Evolutionary conservation across 2,888 invertebrate species (phyloP).

Genomic region (Drosophila neotestacea): DNA sequence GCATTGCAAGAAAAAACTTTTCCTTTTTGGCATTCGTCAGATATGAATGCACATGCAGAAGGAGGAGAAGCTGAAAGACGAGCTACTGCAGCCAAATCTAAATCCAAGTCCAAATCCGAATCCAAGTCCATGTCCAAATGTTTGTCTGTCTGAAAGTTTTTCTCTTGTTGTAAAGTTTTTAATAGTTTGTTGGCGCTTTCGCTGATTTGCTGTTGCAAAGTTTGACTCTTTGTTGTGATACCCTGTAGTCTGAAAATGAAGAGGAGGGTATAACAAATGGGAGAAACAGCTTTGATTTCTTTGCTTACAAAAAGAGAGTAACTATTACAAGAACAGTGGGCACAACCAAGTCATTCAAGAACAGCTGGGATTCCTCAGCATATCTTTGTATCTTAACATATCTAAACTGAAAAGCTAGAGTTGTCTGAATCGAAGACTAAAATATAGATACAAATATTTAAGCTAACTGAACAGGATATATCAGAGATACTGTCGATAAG

Average conservation of each 20-base stretch:
- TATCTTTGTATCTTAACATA: no score
- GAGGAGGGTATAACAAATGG: neutral
- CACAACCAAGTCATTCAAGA: no score
- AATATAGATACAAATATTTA: no score
- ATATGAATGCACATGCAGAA: constrained; percentile 68
- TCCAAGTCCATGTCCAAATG: constrained; percentile 60
- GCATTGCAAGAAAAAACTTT: constrained; percentile 60
- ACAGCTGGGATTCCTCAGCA: no score
- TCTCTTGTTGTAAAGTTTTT: constrained; percentile 76
- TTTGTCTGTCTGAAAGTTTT: constrained; percentile 62
- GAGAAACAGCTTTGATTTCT: no score
- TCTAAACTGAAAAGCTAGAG: no score
- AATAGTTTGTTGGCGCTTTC: constrained; percentile 79
- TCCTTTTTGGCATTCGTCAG: constrained; percentile 81
- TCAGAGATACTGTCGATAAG: no score
- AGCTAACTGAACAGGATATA: no score
- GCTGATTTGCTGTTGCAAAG: constrained; percentile 73
- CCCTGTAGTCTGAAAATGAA: neutral
- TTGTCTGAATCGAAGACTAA: no score
- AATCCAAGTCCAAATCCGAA: constrained; percentile 24
- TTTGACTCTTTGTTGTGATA: constrained; percentile 48
- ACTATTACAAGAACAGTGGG: no score
- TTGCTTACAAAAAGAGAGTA: no score
- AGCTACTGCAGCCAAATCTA: constrained; percentile 23
- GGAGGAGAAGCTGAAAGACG: constrained; percentile 3